Evolutionary conservation across 2,797 vertebrate genomes (phyloP).

Genomic region (Anguilla pacifica): DNA sequence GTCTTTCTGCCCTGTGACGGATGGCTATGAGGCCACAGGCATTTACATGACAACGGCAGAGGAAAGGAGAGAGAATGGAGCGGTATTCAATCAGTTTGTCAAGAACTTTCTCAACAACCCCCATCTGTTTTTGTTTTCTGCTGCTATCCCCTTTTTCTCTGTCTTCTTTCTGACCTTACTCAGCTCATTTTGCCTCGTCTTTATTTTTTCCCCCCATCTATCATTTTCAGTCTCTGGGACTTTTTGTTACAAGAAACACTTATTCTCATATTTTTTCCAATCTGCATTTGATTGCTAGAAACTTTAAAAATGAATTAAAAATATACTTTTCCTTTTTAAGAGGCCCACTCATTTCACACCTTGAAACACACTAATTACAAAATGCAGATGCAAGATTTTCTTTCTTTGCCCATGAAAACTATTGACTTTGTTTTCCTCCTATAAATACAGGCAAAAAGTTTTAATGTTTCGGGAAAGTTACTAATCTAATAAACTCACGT

Average conservation of each 20-base stretch:
- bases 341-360: background rate
- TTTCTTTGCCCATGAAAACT: background rate
- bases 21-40: conserved; percentile 44
- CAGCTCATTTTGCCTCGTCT: conserved; percentile 45
- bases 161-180: conserved; percentile 33
- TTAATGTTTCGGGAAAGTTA: background rate
- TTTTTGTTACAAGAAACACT: background rate
- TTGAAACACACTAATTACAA: background rate
- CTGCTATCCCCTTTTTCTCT: conserved; percentile 35
- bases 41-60: conserved; percentile 57
- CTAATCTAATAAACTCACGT: background rate
- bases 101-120: conserved; percentile 46
- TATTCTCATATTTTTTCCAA: background rate
- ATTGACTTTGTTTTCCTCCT: background rate
- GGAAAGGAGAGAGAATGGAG: conserved; percentile 43
- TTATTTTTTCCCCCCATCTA: conserved; percentile 44
- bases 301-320: background rate
- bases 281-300: background rate
- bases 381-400: background rate
- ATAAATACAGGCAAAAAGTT: background rate
- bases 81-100: conserved; percentile 53
- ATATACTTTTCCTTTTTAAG: background rate
- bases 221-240: conserved; percentile 41
- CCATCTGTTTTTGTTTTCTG: conserved; percentile 40
- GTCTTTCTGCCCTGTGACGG: conserved; percentile 50